phyloP scores from a whole-genome alignment of 2,113 vertebrate species.

The Pelodiscus sinensis region DNA sequence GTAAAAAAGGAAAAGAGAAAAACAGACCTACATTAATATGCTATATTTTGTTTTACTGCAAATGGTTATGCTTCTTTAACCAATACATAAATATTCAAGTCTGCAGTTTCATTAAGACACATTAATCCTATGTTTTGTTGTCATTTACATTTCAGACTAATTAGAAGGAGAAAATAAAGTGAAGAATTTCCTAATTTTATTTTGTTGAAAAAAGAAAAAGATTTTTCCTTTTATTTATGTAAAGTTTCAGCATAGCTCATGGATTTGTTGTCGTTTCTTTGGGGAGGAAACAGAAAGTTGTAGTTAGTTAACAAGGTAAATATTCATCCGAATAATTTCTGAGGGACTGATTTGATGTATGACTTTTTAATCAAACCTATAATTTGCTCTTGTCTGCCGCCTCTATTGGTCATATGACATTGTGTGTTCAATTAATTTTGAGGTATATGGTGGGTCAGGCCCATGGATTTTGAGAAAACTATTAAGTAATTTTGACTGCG shows the following conservation, averaged over 20 bases:
- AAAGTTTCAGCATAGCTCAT: slow-evolving; percentile 22
- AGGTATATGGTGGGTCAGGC: background rate
- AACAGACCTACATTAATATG: background rate
- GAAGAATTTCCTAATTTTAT: slow-evolving; percentile 30
- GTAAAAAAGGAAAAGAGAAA: background rate
- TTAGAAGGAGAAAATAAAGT: background rate
- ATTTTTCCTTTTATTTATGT: slow-evolving; percentile 32
- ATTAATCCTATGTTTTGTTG: slow-evolving; percentile 62
- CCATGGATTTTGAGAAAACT: background rate
- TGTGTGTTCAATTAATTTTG: background rate
- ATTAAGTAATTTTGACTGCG: background rate
- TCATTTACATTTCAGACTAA: slow-evolving; percentile 24
- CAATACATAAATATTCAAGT: slow-evolving; percentile 56
- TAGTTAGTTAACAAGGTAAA: slow-evolving; percentile 38
- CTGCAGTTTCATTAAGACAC: slow-evolving; percentile 53
- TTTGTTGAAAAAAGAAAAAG: slow-evolving; percentile 33
- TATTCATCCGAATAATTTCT: background rate
- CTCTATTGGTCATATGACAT: background rate
- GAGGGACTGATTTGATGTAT: background rate
- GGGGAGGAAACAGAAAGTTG: background rate
- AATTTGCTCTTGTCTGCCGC: background rate
- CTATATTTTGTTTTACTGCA: background rate
- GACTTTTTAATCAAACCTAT: background rate
- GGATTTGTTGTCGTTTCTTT: background rate
- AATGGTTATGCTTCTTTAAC: slow-evolving; percentile 43